Conservation (phyloP, 2,888 invertebrate species). For the Drosophila leonis region DNA sequence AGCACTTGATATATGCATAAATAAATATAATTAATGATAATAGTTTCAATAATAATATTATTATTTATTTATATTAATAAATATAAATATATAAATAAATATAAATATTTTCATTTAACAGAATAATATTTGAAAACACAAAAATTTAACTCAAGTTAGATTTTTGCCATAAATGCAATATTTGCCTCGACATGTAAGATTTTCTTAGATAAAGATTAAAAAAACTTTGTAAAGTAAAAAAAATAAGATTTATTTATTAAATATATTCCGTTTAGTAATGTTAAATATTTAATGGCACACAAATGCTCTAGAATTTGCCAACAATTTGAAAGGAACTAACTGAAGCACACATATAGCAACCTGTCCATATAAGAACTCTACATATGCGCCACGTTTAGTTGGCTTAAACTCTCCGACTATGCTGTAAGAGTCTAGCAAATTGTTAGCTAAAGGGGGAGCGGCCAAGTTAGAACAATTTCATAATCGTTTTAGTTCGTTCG, state of each 20-base stretch:
- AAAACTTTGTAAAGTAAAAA: no score
- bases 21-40: not conserved
- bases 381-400: not conserved
- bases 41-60: not conserved
- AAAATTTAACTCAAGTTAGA: not conserved
- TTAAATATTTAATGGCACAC: not conserved
- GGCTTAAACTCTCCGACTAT: not conserved
- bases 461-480: conserved; percentile 26
- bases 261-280: no score
- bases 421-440: not conserved
- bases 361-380: no score
- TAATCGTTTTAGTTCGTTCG: not conserved
- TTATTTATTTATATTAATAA: not conserved
- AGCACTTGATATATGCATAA: not conserved
- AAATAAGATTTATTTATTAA: not conserved
- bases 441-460: conserved; percentile 5
- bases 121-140: not conserved
- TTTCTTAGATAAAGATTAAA: not conserved
- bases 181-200: not conserved
- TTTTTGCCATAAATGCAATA: not conserved
- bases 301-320: not conserved
- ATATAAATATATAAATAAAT: not conserved
- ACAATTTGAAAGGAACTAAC: not conserved
- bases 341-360: not conserved
- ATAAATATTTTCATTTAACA: no score